Conservation (phyloP, 2,797 vertebrate genomes). For the Hydrophis major region DNA sequence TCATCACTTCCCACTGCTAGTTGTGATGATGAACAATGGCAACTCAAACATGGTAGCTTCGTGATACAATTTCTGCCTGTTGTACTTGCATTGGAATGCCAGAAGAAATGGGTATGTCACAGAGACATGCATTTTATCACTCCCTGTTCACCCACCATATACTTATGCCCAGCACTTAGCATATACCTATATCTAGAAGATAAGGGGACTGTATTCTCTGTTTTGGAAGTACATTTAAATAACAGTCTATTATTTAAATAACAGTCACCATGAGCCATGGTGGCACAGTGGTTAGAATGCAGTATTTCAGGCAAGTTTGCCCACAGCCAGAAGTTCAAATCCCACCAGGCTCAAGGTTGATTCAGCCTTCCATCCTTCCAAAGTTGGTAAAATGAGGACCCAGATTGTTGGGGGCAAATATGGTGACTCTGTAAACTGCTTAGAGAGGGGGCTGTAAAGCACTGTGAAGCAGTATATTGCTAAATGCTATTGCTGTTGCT, state of each 20-base stretch:
- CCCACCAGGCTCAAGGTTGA: background rate
- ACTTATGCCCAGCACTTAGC: background rate
- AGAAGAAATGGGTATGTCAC: background rate
- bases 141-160: background rate
- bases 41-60: background rate
- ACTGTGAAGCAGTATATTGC: background rate
- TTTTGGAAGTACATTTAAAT: background rate
- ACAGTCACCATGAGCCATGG: background rate
- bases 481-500: background rate
- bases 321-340: background rate
- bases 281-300: background rate
- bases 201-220: background rate
- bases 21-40: background rate
- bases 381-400: background rate
- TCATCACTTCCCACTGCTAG: background rate
- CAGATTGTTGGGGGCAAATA: background rate
- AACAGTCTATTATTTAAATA: background rate
- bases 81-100: background rate
- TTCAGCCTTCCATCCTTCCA: background rate
- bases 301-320: background rate
- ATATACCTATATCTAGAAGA: background rate
- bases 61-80: background rate
- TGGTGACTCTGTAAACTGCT: background rate
- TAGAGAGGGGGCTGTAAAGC: background rate
- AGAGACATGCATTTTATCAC: background rate